Conservation (phyloP, 2,888 invertebrate genomes). For the Shargacucullia verbasci region DNA sequence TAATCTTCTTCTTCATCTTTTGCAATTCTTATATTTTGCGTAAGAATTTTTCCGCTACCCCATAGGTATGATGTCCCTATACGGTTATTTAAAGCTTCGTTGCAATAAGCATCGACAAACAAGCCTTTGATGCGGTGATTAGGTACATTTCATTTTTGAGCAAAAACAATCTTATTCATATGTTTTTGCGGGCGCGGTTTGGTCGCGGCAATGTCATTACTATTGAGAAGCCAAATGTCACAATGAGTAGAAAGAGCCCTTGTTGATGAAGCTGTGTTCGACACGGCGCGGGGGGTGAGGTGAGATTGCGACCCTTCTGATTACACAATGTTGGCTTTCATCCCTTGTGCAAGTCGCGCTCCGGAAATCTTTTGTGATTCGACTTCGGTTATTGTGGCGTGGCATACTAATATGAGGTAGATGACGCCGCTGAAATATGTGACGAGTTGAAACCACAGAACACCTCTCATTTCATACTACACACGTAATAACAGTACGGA, state of each 20-base stretch:
- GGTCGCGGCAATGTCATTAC: conserved; percentile 55
- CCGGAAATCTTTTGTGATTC: conserved; percentile 89
- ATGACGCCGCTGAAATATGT: conserved; percentile 80
- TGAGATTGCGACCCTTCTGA: conserved; percentile 88
- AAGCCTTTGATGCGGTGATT: conserved; percentile 25
- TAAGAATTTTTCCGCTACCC: conserved; percentile 1
- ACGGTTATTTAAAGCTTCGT: background rate
- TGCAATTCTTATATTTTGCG: conserved; percentile 25
- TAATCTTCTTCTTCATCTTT: conserved; percentile 33
- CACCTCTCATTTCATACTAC: conserved; percentile 65
- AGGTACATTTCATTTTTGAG: conserved; percentile 27
- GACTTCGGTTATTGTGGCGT: conserved; percentile 87
- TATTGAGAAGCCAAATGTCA: conserved; percentile 78
- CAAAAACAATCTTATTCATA: conserved; percentile 47
- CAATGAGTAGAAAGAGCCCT: conserved; percentile 84
- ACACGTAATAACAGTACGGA: conserved; percentile 56
- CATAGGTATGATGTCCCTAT: background rate
- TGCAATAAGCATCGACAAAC: background rate
- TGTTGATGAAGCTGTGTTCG: conserved; percentile 88
- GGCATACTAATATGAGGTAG: conserved; percentile 86
- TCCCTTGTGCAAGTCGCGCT: conserved; percentile 88
- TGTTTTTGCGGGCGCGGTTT: conserved; percentile 41
- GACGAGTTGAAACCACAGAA: conserved; percentile 67
- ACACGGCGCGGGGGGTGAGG: conserved; percentile 79
- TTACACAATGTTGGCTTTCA: conserved; percentile 89